phyloP scores from a whole-genome alignment of 2,888 invertebrate species.

The Drosophila paucipuncta region DNA sequence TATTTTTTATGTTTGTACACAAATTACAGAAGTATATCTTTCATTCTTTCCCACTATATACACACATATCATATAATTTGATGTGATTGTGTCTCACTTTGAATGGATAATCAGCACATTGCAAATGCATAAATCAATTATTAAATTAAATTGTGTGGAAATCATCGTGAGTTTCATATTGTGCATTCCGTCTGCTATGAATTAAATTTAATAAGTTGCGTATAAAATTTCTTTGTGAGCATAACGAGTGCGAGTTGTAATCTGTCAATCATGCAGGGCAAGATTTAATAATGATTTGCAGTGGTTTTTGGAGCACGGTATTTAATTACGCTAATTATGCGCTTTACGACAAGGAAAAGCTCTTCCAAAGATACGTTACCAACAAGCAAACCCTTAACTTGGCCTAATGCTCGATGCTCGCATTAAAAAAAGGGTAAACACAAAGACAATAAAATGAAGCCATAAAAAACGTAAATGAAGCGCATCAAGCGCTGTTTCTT shows the following conservation, averaged over 20 bases:
- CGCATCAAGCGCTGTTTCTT: conserved; percentile 5
- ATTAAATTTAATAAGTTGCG: conserved; percentile 24
- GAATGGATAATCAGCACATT: conserved; percentile 38
- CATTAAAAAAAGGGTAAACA: conserved; percentile 32
- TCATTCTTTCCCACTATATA: not conserved
- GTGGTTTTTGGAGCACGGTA: conserved; percentile 13
- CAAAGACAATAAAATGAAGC: conserved; percentile 50
- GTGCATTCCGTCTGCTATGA: conserved; percentile 9
- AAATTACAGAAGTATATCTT: not conserved
- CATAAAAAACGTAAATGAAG: conserved; percentile 53
- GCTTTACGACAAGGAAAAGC: conserved; percentile 29
- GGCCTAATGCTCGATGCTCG: conserved; percentile 1
- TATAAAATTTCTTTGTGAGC: conserved; percentile 4
- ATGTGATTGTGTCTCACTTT: conserved; percentile 48
- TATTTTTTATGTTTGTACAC: not conserved
- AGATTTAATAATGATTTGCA: conserved; percentile 34
- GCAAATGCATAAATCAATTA: conserved; percentile 72
- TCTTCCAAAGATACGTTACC: conserved; percentile 16
- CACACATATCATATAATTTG: not conserved
- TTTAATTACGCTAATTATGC: conserved; percentile 59
- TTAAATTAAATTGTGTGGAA: conserved; percentile 74
- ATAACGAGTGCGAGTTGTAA: not conserved
- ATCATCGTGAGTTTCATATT: conserved; percentile 66
- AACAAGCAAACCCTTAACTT: conserved; percentile 7
- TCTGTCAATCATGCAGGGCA: conserved; percentile 4